Percentiles rank a stretch among this genome's conserved stretches.
Conservation (phyloP, 1,140 invertebrate species). For the Stenopsyche tienmushanensis region DNA sequence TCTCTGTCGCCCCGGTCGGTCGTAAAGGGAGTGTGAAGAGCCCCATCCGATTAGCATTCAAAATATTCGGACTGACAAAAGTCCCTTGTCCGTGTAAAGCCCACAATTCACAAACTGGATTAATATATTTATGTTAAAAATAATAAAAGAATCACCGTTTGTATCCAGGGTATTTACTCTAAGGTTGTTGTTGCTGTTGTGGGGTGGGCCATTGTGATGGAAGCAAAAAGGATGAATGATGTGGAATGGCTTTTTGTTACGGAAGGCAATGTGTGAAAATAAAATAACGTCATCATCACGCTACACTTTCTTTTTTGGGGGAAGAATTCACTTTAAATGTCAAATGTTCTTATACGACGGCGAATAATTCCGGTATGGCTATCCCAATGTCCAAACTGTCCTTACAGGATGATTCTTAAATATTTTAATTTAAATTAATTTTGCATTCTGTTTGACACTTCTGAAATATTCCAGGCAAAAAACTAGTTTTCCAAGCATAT, state of each 20-base stretch:
- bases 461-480: too few relatives aligned
- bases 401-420: too few relatives aligned
- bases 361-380: too few relatives aligned
- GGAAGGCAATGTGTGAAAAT: constrained; percentile 3
- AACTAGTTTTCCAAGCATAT: too few relatives aligned
- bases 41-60: not conserved
- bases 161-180: constrained; percentile 30
- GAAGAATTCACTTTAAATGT: too few relatives aligned
- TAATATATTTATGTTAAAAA: constrained; percentile 40
- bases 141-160: constrained; percentile 37
- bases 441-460: too few relatives aligned
- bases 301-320: not conserved
- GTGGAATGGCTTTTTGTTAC: constrained; percentile 21
- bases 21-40: too few relatives aligned
- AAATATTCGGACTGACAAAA: not conserved
- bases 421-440: too few relatives aligned
- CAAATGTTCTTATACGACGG: too few relatives aligned
- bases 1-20: not conserved
- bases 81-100: constrained; percentile 1
- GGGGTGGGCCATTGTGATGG: constrained; percentile 9
- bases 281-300: not conserved
- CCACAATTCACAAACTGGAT: constrained; percentile 37
- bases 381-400: too few relatives aligned
- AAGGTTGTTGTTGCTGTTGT: constrained; percentile 21
- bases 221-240: constrained; percentile 12